Conservation (phyloP, 2,888 invertebrate genomes). For the Papilio protenor region DNA sequence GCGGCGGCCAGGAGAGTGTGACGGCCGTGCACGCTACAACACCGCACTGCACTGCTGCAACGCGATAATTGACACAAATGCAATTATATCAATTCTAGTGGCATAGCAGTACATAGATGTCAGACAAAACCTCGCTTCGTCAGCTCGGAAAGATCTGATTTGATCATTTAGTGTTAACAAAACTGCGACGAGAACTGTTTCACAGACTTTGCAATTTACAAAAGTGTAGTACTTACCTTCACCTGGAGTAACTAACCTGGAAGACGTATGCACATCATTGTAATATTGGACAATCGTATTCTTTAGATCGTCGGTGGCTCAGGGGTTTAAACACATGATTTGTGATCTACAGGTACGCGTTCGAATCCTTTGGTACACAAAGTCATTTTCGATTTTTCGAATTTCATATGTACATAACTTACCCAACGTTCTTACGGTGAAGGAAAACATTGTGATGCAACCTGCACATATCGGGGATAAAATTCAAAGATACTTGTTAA, state of each 20-base stretch:
- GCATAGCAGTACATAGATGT: not conserved
- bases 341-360: too few relatives aligned
- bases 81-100: constrained; percentile 11
- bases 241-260: not conserved
- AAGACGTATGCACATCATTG: not conserved
- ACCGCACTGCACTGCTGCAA: constrained; percentile 3
- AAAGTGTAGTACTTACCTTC: not conserved
- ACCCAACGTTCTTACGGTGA: too few relatives aligned
- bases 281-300: not conserved
- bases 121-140: not conserved
- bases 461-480: too few relatives aligned
- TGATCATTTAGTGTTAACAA: not conserved
- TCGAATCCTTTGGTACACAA: too few relatives aligned
- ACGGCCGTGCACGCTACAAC: constrained; percentile 48
- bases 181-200: not conserved
- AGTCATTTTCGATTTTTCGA: too few relatives aligned
- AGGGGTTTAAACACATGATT: too few relatives aligned
- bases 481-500: too few relatives aligned
- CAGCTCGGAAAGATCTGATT: not conserved
- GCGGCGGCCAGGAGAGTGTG: constrained; percentile 65
- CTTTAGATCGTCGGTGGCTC: too few relatives aligned
- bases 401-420: too few relatives aligned
- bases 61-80: constrained; percentile 44
- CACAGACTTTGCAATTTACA: not conserved
- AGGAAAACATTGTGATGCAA: too few relatives aligned